Conservation (phyloP, 2,888 invertebrate species). For the Xylota sylvarum region DNA sequence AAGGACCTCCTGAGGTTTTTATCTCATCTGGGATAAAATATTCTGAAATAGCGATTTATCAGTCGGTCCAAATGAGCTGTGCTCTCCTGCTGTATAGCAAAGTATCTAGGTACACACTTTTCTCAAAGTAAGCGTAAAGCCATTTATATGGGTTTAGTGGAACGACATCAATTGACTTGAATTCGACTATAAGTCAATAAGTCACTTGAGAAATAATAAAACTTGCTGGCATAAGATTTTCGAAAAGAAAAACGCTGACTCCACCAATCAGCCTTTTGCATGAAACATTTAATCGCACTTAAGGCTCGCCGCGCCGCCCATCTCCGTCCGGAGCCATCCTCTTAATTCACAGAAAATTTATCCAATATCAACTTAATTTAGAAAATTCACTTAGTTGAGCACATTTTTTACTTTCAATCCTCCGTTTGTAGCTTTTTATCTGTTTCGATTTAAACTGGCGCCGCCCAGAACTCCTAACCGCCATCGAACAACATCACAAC, state of each 20-base stretch:
- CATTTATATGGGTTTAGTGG: no score
- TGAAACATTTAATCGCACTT: conserved; percentile 38
- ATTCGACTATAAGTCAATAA: neutral
- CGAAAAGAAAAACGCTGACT: conserved; percentile 32
- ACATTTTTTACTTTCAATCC: conserved; percentile 50
- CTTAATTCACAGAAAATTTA: conserved; percentile 50
- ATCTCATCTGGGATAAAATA: no score
- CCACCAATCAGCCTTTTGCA: conserved; percentile 1
- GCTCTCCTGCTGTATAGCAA: no score
- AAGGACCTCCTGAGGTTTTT: no score
- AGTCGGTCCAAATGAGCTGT: no score
- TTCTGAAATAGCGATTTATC: no score
- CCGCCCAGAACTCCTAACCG: conserved; percentile 71
- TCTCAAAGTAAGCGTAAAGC: no score
- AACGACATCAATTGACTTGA: neutral
- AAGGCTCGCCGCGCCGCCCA: neutral
- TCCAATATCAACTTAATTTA: conserved; percentile 67
- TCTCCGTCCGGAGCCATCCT: conserved; percentile 12
- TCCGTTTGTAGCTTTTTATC: conserved; percentile 69
- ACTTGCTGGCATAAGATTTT: neutral
- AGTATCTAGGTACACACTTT: no score
- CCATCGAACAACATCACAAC: conserved; percentile 64
- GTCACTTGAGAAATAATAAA: neutral
- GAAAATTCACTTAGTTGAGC: conserved; percentile 62
- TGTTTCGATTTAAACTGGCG: conserved; percentile 77